Evolutionary conservation across 2,797 vertebrate genomes (phyloP).

Genomic region (Rhinatrema bivittatum): DNA sequence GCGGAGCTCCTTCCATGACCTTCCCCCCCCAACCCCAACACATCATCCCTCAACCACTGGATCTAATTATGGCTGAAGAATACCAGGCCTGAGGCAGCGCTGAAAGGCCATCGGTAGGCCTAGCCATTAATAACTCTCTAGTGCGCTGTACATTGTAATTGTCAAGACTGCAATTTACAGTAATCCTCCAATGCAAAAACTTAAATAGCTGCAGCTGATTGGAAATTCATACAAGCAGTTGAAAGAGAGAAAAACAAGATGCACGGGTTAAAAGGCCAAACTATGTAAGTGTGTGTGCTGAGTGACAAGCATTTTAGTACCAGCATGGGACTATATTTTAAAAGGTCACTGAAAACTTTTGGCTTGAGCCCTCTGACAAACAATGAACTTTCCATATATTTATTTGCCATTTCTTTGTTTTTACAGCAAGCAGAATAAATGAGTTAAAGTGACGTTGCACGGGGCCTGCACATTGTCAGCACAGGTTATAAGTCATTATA

Average conservation of each 20-base stretch:
- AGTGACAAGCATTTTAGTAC: slow-evolving; percentile 84
- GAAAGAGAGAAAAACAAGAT: slow-evolving; percentile 75
- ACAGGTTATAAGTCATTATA: slow-evolving; percentile 96
- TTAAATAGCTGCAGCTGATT: slow-evolving; percentile 68
- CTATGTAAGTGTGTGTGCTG: slow-evolving; percentile 69
- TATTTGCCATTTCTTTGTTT: slow-evolving; percentile 89
- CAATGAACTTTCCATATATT: slow-evolving; percentile 81
- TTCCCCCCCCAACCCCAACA: slow-evolving; percentile 32
- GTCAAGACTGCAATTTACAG: slow-evolving; percentile 79
- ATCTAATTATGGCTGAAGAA: slow-evolving; percentile 77
- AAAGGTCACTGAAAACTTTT: slow-evolving; percentile 78
- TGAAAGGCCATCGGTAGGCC: slow-evolving; percentile 79
- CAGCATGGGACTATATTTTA: slow-evolving; percentile 73
- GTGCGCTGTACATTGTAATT: slow-evolving; percentile 81
- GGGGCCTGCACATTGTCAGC: slow-evolving; percentile 90
- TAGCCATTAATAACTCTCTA: slow-evolving; percentile 78
- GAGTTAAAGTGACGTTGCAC: slow-evolving; percentile 79
- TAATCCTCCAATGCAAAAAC: slow-evolving; percentile 69
- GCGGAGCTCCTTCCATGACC: slow-evolving; percentile 30
- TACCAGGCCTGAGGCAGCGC: slow-evolving; percentile 60
- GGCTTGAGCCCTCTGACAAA: slow-evolving; percentile 70
- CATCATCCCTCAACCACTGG: slow-evolving; percentile 59
- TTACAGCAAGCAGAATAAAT: slow-evolving; percentile 88
- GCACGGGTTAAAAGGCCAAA: slow-evolving; percentile 66
- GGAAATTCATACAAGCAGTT: slow-evolving; percentile 67